Base-by-base conservation (phyloP, 1,140 invertebrate species). In the Brachionus paranguensis region DNA sequence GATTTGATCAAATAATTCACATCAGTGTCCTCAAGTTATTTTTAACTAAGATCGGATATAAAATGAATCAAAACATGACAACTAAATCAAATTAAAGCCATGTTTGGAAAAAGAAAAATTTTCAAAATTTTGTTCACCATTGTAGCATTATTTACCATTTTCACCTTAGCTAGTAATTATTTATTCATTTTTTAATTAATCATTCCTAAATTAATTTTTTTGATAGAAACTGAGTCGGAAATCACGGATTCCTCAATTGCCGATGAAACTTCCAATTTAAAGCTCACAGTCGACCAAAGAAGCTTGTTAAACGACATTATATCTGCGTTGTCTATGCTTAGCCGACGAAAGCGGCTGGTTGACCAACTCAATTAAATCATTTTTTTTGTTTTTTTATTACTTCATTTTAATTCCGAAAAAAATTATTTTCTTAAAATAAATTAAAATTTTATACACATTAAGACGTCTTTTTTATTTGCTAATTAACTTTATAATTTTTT, bases 251-350 rank as follows among this genome's bases (percentile, higher is more conserved):
- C 27, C 12, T 68, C 65, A 14, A 14, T 5, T 3, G n/a, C 17
- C 14, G 65, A 12, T 14, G 17, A 33, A 17, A 72, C 4, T 41
- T 10, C 17, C 5, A 76, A 76, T 14, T 29, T 76, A 29, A 20
- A 29, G 14, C 43, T 76, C 12, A 76, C 72, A 11, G 43, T 76
- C 6, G 72, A 76, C 27, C 72, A 76, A 76, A 47, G 72, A 76
- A 76, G 72, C 47, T 50, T 76, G 27, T 50, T 76, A 50, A 76
- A 76, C 33, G 72, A 76, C 27, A 76, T 76, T 27, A 76, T 76
- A 10, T 76, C 72, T 2, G 72, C 72, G 17, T 33, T 76, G 43
- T 76, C 72, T 6, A 1, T 76, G 8, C 72, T 76, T 29, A 76
- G 43, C 17, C 43, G 72, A 12, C 41, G 45, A 47, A 76, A 50